Evolutionary conservation across 2,888 invertebrate species (phyloP).

Genomic region (Criorhina ranunculi): DNA sequence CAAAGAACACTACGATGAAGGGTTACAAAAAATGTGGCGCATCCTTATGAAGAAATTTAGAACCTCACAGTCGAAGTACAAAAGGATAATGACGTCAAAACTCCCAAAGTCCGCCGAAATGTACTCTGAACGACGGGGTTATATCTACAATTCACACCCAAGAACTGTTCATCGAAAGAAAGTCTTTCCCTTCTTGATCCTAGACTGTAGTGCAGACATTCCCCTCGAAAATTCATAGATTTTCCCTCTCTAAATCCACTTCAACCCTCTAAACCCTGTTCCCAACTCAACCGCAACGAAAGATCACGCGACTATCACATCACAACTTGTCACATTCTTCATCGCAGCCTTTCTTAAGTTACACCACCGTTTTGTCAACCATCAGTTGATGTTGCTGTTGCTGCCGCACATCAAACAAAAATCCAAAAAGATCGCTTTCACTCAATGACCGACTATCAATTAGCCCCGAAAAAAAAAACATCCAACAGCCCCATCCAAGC

Average conservation of each 20-base stretch:
- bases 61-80: no score
- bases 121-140: no score
- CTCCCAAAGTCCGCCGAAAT: no score
- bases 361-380: slow-evolving; percentile 67
- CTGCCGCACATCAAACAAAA: slow-evolving; percentile 15
- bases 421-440: slow-evolving; percentile 70
- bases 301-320: slow-evolving; percentile 61
- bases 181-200: no score
- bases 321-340: slow-evolving; percentile 66
- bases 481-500: slow-evolving; percentile 32
- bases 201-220: no score
- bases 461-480: slow-evolving; percentile 60
- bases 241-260: background rate
- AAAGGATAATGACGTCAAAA: no score
- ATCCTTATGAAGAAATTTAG: no score
- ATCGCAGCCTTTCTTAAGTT: slow-evolving; percentile 27
- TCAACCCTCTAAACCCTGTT: background rate
- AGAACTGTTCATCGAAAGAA: no score
- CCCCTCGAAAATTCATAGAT: no score
- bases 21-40: no score
- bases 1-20: no score
- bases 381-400: slow-evolving; percentile 37
- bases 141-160: no score
- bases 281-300: slow-evolving; percentile 7
- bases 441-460: slow-evolving; percentile 55